Evolutionary conservation across 2,888 invertebrate genomes (phyloP).

Genomic region (Tenthredo mesomela): DNA sequence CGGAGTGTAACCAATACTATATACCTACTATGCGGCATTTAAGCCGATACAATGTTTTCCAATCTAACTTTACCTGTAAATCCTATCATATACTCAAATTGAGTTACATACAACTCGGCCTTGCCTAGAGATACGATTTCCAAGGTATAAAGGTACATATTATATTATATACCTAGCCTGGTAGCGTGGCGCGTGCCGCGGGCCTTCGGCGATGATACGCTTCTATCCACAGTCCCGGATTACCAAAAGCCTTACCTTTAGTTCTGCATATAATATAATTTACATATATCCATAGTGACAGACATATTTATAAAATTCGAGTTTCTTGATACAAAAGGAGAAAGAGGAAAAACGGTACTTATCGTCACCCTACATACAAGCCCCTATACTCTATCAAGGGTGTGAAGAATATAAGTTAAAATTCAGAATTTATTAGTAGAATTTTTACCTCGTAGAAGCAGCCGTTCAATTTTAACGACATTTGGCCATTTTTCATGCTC

Average conservation of each 20-base stretch:
- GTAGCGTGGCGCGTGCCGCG: slow-evolving; percentile 35
- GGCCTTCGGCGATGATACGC: not conserved
- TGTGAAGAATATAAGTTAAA: no score
- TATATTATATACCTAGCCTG: slow-evolving; percentile 25
- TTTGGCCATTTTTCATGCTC: not conserved
- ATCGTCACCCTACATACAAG: not conserved
- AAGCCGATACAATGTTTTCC: slow-evolving; percentile 50
- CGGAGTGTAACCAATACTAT: slow-evolving; percentile 32
- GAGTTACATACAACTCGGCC: slow-evolving; percentile 43
- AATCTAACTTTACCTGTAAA: slow-evolving; percentile 51
- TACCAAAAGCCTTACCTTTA: not conserved
- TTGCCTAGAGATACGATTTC: slow-evolving; percentile 15
- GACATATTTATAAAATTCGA: not conserved
- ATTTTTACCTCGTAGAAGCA: no score
- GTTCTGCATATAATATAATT: not conserved
- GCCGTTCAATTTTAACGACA: no score
- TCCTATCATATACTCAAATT: slow-evolving; percentile 50
- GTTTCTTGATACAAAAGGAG: not conserved
- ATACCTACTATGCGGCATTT: slow-evolving; percentile 41
- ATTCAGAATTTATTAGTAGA: no score
- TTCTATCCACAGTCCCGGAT: not conserved
- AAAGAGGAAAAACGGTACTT: not conserved
- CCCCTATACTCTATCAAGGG: not conserved
- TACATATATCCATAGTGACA: not conserved
- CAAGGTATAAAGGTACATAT: not conserved